Evolutionary conservation across 1,140 invertebrate genomes (phyloP), one percentile per base, ranked within the genome.

Genomic region (Macrotrachela quadricornifera): DNA sequence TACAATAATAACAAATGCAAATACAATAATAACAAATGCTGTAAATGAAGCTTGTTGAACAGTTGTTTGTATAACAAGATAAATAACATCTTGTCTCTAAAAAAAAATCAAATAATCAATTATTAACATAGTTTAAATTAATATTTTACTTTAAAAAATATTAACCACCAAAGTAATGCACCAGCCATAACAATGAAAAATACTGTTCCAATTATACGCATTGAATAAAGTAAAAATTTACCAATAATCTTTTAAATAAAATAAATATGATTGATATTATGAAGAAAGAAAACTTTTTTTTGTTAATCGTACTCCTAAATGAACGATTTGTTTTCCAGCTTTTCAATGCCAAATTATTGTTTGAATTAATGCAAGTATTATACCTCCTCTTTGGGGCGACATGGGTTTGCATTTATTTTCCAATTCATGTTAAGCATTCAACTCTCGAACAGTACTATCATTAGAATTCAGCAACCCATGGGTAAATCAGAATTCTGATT

Each of bases 121-220:
- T n/a, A 30, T 16, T 56, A 21, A 39, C 46, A 51, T 14, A 44
- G 9, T 17, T 17, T n/a, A 30, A 49, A 4, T 46, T 6, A 45
- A 14, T 15, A 51, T 46, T 14, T 63, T 58, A 72, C 69, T 64
- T 83, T 84, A 63, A 79, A 84, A 61, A 82, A 78, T 30, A 81
- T 66, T 44, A 80, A 75, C 58, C 76, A 76, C 62, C 79, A 80
- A 15, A 80, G 62, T 55, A 76, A 75, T 10, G 75, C 70, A 51
- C 71, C 71, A 55, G 76, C 73, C 9, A 76, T 72, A 8, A 82
- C 74, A 6, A 78, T 61, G 58, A 82, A 76, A 61, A 85, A 79
- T 16, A 76, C 69, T 64, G 80, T 81, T 45, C 77, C 75, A 30
- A 83, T 61, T 47, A 75, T 67, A 16, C 76, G 77, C 62, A 74